Percentiles rank a stretch among this genome's conserved stretches.
Evolutionary conservation across 2,797 vertebrate genomes (phyloP).

Genomic region (Sebastes minor): DNA sequence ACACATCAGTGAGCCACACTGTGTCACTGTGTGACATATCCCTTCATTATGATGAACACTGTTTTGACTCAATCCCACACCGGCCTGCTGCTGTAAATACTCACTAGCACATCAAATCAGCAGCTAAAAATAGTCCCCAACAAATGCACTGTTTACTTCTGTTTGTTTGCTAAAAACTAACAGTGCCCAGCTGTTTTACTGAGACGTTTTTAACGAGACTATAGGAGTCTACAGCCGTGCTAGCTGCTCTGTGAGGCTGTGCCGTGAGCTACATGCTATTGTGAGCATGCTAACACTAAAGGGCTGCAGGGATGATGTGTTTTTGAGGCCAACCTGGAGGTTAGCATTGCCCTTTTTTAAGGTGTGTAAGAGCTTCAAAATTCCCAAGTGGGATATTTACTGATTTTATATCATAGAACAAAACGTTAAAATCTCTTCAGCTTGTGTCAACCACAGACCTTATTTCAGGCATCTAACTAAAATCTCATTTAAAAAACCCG

Average conservation of each 20-base stretch:
- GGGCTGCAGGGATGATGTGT: not conserved
- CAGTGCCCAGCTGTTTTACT: not conserved
- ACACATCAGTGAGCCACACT: not conserved
- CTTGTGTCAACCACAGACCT: too few relatives aligned
- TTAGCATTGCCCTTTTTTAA: not conserved
- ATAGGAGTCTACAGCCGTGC: too few relatives aligned
- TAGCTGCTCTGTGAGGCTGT: not conserved
- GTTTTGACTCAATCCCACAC: not conserved
- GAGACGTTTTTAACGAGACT: not conserved
- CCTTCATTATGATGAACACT: not conserved
- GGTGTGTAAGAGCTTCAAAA: not conserved
- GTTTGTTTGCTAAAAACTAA: not conserved
- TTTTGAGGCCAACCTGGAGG: not conserved
- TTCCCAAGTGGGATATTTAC: not conserved
- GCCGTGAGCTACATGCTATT: not conserved
- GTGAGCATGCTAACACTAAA: not conserved
- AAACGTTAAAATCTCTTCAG: not conserved
- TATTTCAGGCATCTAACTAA: too few relatives aligned
- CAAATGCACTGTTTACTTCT: not conserved
- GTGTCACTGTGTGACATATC: not conserved
- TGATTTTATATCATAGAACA: not conserved
- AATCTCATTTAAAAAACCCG: too few relatives aligned
- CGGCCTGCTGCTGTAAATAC: not conserved
- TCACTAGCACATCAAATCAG: not conserved
- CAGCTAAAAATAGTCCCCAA: not conserved